Conservation (phyloP, 1,140 invertebrate genomes). For the Copidosoma floridanum region DNA sequence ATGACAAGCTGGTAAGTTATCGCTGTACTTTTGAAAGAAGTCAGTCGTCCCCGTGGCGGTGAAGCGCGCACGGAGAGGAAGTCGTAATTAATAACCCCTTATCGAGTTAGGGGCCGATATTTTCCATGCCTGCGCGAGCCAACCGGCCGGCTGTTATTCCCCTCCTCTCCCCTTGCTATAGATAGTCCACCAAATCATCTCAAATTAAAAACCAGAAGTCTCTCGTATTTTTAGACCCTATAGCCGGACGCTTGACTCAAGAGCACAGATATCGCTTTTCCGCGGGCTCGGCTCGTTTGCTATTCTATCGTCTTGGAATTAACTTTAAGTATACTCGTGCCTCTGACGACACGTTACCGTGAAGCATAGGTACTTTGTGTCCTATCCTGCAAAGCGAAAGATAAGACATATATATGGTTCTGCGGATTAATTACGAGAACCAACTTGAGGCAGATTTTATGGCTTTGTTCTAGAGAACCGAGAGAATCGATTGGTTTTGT, state of each 20-base stretch:
- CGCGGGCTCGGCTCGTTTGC: background rate
- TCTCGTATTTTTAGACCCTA: constrained; percentile 8
- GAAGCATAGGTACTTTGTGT: no score
- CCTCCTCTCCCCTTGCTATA: constrained; percentile 6
- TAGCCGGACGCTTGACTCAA: background rate
- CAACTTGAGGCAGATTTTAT: constrained; percentile 6
- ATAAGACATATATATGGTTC: constrained; percentile 6
- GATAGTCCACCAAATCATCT: constrained; percentile 25
- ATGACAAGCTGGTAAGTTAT: constrained; percentile 20
- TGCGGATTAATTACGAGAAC: constrained; percentile 1
- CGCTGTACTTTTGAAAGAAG: constrained; percentile 23
- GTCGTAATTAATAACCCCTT: constrained; percentile 26
- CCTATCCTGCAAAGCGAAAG: constrained; percentile 18
- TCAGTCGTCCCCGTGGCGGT: constrained; percentile 1
- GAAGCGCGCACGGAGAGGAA: background rate
- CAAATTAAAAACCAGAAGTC: constrained; percentile 23
- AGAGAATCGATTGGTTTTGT: no score
- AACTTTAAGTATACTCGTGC: constrained; percentile 22
- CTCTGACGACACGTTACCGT: constrained; percentile 22
- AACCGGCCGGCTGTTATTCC: background rate
- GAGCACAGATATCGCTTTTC: constrained; percentile 13
- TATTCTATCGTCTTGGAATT: background rate
- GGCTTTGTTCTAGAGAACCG: background rate
- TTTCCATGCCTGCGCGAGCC: background rate
- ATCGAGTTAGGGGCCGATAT: constrained; percentile 15